phyloP scores from a whole-genome alignment of 1,140 invertebrate species.

The Drosophila repletoides region DNA sequence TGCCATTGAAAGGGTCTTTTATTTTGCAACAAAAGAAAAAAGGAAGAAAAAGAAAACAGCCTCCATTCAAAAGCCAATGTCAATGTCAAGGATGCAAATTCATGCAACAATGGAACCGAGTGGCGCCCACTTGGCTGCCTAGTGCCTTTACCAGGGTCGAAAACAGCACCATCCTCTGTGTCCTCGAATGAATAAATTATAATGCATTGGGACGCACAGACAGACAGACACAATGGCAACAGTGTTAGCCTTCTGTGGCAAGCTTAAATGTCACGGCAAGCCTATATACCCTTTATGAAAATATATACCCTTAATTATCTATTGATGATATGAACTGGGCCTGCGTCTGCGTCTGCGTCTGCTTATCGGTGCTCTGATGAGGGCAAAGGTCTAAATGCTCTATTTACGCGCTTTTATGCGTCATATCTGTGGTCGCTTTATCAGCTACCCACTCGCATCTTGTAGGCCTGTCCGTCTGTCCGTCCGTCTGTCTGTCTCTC shows the following conservation, averaged over 20 bases:
- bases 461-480: background rate
- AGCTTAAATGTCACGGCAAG: conserved; percentile 1
- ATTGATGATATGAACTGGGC: background rate
- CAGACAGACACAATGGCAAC: conserved; percentile 17
- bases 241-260: background rate
- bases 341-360: background rate
- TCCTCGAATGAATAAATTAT: conserved; percentile 60
- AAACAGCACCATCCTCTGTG: conserved; percentile 24
- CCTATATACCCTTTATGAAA: background rate
- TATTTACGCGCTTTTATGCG: conserved; percentile 6
- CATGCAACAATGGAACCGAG: conserved; percentile 47
- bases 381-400: background rate
- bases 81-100: conserved; percentile 69
- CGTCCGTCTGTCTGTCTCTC: background rate
- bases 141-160: conserved; percentile 25
- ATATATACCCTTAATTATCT: background rate
- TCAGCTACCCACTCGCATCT: conserved; percentile 24
- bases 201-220: conserved; percentile 13
- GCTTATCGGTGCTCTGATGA: background rate
- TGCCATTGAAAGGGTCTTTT: conserved; percentile 6
- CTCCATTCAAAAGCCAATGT: conserved; percentile 55
- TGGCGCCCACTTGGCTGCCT: conserved; percentile 52
- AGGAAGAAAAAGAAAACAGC: background rate
- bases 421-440: background rate
- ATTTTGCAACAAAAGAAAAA: background rate